Conservation (phyloP, 1,140 invertebrate genomes). For the Rhopalosiphum maidis region DNA sequence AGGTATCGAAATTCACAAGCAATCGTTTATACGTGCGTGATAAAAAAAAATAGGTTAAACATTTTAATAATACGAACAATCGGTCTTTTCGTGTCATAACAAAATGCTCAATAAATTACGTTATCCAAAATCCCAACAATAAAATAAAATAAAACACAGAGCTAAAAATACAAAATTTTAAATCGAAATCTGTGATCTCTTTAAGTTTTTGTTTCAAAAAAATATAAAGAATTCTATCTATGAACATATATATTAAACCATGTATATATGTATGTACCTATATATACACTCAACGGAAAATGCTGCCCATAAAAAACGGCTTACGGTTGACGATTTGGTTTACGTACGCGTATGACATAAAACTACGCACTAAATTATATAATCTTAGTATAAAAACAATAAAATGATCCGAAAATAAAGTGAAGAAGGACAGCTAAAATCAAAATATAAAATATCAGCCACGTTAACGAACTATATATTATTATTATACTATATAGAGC, state of each 20-base stretch:
- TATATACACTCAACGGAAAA: too few relatives aligned
- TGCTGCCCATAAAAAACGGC: neutral
- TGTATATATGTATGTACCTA: too few relatives aligned
- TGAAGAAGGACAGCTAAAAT: neutral
- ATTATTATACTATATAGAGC: too few relatives aligned
- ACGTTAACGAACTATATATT: neutral
- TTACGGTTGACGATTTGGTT: neutral
- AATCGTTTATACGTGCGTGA: neutral
- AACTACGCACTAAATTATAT: neutral
- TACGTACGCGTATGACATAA: neutral
- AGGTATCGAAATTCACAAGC: neutral
- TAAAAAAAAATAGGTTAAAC: neutral
- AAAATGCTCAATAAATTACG: slow-evolving; percentile 25
- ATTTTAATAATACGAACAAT: neutral
- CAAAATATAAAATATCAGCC: neutral
- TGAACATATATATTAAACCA: neutral
- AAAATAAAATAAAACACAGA: neutral
- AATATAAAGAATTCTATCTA: neutral
- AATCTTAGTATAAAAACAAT: neutral
- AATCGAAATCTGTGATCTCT: neutral
- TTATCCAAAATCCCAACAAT: neutral
- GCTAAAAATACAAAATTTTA: neutral
- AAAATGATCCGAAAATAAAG: neutral
- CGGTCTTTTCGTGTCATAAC: neutral
- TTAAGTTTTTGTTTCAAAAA: neutral